phyloP scores from a whole-genome alignment of 2,797 vertebrate genomes.

The Darevskia mixta region DNA sequence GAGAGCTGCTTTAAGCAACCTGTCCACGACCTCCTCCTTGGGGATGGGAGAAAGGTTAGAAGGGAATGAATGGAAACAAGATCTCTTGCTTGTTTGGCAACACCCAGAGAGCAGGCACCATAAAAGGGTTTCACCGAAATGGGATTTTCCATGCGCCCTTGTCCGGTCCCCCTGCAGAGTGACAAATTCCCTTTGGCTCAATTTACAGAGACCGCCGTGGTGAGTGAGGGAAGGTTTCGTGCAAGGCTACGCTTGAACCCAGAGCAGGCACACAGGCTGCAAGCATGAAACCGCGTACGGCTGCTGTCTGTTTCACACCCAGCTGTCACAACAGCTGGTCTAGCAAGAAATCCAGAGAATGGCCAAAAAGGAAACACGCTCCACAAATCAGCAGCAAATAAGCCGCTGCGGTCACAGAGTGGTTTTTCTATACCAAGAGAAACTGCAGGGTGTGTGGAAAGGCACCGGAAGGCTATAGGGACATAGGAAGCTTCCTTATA shows the following conservation, averaged over 20 bases:
- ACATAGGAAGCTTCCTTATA: too few relatives aligned
- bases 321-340: conserved; percentile 28
- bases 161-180: accelerated
- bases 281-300: not conserved
- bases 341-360: not conserved
- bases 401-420: not conserved
- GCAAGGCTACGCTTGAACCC: not conserved
- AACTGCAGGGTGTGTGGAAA: not conserved
- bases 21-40: not conserved
- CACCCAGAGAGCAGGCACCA: not conserved
- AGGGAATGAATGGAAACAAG: not conserved
- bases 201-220: accelerated
- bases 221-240: not conserved
- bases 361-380: conserved; percentile 2
- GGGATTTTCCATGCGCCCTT: accelerated
- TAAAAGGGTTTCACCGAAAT: conserved; percentile 13
- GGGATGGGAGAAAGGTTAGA: not conserved
- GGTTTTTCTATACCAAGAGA: not conserved
- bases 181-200: not conserved
- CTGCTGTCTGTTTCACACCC: not conserved
- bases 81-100: conserved; percentile 19
- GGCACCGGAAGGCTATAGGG: too few relatives aligned
- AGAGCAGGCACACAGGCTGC: accelerated
- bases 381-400: not conserved
- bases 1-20: not conserved